A percentile compares a stretch with the other conserved stretches of the same genome.
These are phyloP conservation scores for Pangasius djambal DNA, from an alignment of 2,797 vertebrate species.

Conservation along the genomic window DNA sequence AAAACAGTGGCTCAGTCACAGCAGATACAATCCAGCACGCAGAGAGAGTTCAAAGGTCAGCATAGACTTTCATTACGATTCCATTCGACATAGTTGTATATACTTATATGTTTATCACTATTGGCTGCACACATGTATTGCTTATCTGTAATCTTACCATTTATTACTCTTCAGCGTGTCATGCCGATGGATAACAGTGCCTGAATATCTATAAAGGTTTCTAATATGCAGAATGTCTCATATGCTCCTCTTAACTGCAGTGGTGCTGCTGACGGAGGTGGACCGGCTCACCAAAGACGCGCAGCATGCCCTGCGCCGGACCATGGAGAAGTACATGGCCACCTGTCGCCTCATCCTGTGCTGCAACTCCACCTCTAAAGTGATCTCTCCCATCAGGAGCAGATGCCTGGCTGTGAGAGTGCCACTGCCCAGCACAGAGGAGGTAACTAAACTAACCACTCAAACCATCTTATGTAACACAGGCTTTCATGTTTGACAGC, in stretches of 20 bases:
- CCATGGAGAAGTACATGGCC: slow-evolving; percentile 98
- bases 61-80: neutral
- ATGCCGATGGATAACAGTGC: neutral
- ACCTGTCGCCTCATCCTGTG: slow-evolving; percentile 94
- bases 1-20: slow-evolving; percentile 97
- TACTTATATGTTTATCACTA: neutral
- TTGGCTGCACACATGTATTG: neutral
- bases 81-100: neutral
- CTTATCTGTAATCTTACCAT: neutral
- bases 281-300: slow-evolving; percentile 96
- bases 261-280: slow-evolving; percentile 94
- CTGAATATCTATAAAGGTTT: neutral
- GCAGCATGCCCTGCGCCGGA: slow-evolving; percentile 94
- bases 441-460: slow-evolving; percentile 71
- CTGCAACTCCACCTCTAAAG: slow-evolving; percentile 94
- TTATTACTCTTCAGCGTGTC: neutral
- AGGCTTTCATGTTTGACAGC: neutral
- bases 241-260: slow-evolving; percentile 66
- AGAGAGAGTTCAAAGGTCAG: slow-evolving; percentile 94
- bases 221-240: neutral
- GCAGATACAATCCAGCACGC: slow-evolving; percentile 93
- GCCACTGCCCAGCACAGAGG: slow-evolving; percentile 88
- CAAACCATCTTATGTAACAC: neutral
- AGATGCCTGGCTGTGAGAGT: slow-evolving; percentile 91
- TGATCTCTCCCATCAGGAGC: slow-evolving; percentile 93